Conservation (phyloP, 2,113 vertebrate genomes). For the Agelaius phoeniceus region DNA sequence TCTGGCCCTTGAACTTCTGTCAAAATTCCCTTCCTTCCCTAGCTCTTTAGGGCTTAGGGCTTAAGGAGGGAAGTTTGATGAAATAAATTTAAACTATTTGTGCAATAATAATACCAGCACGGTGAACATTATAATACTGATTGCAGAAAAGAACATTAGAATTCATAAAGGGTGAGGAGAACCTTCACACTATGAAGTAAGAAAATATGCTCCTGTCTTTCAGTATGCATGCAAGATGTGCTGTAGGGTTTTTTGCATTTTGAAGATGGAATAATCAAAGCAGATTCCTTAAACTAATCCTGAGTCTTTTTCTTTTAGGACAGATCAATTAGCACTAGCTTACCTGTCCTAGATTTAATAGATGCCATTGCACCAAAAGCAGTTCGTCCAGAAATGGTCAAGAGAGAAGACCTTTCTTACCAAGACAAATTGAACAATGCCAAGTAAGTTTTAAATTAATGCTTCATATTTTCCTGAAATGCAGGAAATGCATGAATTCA, state of each 20-base stretch:
- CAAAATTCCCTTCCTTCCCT: neutral
- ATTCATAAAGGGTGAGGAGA: neutral
- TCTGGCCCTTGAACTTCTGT: neutral
- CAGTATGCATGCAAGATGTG: neutral
- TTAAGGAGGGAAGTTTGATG: neutral
- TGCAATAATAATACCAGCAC: neutral
- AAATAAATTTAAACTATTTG: neutral
- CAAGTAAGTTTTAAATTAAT: slow-evolving; percentile 79
- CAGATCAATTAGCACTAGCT: slow-evolving; percentile 90
- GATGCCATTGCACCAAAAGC: slow-evolving; percentile 89
- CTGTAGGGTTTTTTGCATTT: neutral
- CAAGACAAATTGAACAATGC: slow-evolving; percentile 84
- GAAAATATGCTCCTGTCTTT: neutral
- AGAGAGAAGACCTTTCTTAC: slow-evolving; percentile 75
- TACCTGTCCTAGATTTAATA: slow-evolving; percentile 95
- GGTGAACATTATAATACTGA: neutral
- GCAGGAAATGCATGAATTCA: neutral
- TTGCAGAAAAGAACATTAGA: neutral
- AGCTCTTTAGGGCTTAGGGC: neutral
- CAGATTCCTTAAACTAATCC: neutral
- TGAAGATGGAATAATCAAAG: neutral
- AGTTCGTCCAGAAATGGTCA: slow-evolving; percentile 89
- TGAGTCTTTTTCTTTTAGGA: slow-evolving; percentile 79
- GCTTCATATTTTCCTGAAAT: neutral
- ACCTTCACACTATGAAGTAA: neutral